A percentile compares a stretch with the other conserved stretches of the same genome.
Conservation (phyloP, 2,113 vertebrate species). For the Blennius ocellaris region DNA sequence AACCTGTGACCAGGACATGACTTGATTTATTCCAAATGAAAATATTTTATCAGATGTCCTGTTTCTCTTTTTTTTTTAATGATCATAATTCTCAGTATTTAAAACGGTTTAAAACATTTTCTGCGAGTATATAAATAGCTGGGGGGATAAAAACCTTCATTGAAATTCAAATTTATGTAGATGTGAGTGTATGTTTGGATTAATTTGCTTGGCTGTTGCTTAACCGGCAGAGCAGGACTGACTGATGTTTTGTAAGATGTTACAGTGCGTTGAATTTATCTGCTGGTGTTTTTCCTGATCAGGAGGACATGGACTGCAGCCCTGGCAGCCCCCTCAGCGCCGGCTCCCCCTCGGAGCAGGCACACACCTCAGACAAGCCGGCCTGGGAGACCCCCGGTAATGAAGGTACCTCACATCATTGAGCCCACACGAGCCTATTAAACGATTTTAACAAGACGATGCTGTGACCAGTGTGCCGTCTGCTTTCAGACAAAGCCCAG, state of each 20-base stretch:
- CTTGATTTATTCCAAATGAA: no score
- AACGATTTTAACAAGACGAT: constrained; percentile 2
- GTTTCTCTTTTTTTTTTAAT: no score
- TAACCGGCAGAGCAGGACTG: no score
- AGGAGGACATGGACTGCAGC: constrained; percentile 88
- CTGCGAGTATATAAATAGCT: no score
- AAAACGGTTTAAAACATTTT: no score
- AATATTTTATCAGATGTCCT: no score
- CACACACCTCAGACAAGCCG: constrained; percentile 66
- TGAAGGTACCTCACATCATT: constrained; percentile 60
- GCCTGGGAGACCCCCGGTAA: constrained; percentile 59
- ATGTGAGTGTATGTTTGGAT: no score
- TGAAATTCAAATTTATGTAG: no score
- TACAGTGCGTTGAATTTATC: background rate
- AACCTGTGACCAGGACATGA: background rate
- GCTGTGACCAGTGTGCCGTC: constrained; percentile 21
- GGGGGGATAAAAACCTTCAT: no score
- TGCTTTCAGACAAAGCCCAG: constrained; percentile 64
- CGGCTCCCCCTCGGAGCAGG: constrained; percentile 81
- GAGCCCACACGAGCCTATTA: background rate
- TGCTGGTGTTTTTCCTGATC: constrained; percentile 6
- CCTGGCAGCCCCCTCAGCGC: constrained; percentile 82
- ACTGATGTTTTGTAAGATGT: no score
- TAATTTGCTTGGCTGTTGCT: no score
- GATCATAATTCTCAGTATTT: no score